phyloP scores from a whole-genome alignment of 2,113 vertebrate species.

The Lynx canadensis region DNA sequence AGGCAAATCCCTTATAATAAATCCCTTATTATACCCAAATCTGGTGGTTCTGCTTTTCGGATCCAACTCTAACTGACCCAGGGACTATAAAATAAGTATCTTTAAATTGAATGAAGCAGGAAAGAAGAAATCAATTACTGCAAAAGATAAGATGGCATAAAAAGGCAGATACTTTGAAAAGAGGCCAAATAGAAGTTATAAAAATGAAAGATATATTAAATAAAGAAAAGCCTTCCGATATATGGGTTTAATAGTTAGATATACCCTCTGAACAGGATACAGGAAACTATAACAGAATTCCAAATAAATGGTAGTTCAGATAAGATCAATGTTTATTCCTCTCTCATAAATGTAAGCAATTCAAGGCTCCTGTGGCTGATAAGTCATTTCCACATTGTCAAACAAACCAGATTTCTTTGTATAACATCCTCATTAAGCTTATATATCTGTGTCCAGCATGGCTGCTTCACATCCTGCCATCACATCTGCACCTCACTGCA shows the following conservation, averaged over 20 bases:
- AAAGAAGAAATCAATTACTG: conserved; percentile 58
- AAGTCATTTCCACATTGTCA: not conserved
- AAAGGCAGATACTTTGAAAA: conserved; percentile 55
- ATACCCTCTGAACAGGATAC: not conserved
- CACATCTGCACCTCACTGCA: not conserved
- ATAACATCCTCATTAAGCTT: not conserved
- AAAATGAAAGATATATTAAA: conserved; percentile 51
- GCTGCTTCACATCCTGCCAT: not conserved
- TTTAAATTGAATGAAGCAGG: conserved; percentile 57
- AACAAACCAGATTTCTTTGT: not conserved
- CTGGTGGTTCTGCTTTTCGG: conserved; percentile 8
- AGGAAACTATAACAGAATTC: not conserved
- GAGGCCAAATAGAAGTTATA: not conserved
- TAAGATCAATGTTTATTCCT: not conserved
- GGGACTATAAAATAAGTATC: conserved; percentile 44
- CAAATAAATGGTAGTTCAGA: not conserved
- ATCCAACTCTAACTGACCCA: conserved; percentile 46
- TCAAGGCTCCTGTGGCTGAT: not conserved
- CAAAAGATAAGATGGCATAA: conserved; percentile 49
- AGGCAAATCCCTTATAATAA: conserved; percentile 33
- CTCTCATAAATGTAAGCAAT: conserved; percentile 6
- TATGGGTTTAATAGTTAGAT: not conserved
- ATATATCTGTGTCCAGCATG: not conserved
- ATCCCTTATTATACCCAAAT: conserved; percentile 49
- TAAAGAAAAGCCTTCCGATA: not conserved